These are phyloP conservation scores for Rhagologus leucostigma DNA, from an alignment of 2,113 vertebrate species.

Conservation along the genomic window DNA sequence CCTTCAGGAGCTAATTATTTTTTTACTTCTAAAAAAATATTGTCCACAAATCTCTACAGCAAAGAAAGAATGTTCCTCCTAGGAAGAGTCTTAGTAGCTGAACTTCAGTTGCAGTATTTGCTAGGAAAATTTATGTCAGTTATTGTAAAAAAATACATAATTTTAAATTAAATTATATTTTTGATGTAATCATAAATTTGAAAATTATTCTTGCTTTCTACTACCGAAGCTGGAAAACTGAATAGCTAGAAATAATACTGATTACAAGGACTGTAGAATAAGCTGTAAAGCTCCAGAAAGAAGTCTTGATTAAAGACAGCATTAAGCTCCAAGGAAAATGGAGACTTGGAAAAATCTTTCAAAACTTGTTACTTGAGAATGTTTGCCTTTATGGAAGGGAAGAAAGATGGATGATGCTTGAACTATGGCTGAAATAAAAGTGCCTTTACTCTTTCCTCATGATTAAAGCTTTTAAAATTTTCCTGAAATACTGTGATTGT, in stretches of 20 bases:
- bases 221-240: neutral
- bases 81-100: neutral
- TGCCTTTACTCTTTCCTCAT: neutral
- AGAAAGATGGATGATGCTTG: constrained; percentile 44
- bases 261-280: neutral
- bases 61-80: neutral
- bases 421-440: constrained; percentile 10
- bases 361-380: constrained; percentile 35
- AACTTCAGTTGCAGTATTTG: neutral
- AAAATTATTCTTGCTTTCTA: neutral
- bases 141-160: neutral
- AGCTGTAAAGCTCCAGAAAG: neutral
- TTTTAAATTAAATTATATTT: neutral
- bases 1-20: neutral
- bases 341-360: constrained; percentile 17
- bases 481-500: constrained; percentile 17
- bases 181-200: neutral
- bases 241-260: neutral
- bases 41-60: neutral
- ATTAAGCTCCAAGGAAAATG: constrained; percentile 27
- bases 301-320: constrained; percentile 19
- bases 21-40: neutral
- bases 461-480: constrained; percentile 19
- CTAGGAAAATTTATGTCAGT: neutral
- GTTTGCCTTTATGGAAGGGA: constrained; percentile 23